Conservation (phyloP, 2,888 invertebrate species). For the Drosophila setosimentum region DNA sequence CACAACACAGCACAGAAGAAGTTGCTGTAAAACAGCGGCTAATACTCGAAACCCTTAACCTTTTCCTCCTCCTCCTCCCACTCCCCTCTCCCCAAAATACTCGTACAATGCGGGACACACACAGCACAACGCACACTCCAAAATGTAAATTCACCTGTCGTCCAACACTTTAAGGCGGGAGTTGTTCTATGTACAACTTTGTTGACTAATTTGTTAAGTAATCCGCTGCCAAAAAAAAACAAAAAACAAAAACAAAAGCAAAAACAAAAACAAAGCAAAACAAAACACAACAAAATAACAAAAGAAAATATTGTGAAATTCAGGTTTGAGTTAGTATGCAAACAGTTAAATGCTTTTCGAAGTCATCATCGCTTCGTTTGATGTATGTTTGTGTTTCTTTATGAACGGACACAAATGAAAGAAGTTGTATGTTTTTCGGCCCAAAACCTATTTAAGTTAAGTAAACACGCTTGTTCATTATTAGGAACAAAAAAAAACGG, state of each 20-base stretch:
- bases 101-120: slow-evolving; percentile 58
- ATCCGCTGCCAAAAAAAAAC: slow-evolving; percentile 66
- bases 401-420: slow-evolving; percentile 55
- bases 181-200: slow-evolving; percentile 74
- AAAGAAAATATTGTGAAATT: slow-evolving; percentile 50
- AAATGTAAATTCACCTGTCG: slow-evolving; percentile 3
- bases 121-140: slow-evolving; percentile 21
- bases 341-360: slow-evolving; percentile 74
- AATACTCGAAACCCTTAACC: slow-evolving; percentile 4
- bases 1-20: slow-evolving; percentile 49
- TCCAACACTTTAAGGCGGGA: slow-evolving; percentile 24
- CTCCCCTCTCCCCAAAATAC: slow-evolving; percentile 45
- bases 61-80: neutral
- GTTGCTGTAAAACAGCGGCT: slow-evolving; percentile 52
- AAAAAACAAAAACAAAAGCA: slow-evolving; percentile 11
- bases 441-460: slow-evolving; percentile 68
- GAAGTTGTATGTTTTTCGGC: slow-evolving; percentile 69
- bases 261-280: slow-evolving; percentile 25
- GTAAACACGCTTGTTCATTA: slow-evolving; percentile 49
- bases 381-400: slow-evolving; percentile 57
- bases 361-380: slow-evolving; percentile 78
- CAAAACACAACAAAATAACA: slow-evolving; percentile 35
- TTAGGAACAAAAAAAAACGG: slow-evolving; percentile 29
- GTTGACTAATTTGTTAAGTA: slow-evolving; percentile 81
- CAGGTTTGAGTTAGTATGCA: slow-evolving; percentile 51